phyloP scores from a whole-genome alignment of 2,113 vertebrate genomes.

The Takifugu flavidus region DNA sequence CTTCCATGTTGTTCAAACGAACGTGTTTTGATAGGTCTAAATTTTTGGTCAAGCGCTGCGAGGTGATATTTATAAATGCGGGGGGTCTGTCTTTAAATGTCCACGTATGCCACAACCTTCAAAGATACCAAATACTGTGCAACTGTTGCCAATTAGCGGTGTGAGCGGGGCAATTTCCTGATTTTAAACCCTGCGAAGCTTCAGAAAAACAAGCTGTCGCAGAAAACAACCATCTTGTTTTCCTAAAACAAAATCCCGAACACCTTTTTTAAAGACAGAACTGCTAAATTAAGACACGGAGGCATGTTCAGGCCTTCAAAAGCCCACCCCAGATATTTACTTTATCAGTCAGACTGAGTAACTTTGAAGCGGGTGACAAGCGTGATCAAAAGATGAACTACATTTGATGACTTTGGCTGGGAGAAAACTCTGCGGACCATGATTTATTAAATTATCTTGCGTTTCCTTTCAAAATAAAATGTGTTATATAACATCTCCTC shows the following conservation, averaged over 20 bases:
- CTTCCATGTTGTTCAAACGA: constrained; percentile 60
- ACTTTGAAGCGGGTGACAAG: constrained; percentile 32
- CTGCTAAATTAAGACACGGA: constrained; percentile 42
- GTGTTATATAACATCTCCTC: constrained; percentile 17
- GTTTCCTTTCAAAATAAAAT: constrained; percentile 23
- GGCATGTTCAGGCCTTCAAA: constrained; percentile 33
- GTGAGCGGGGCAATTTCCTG: constrained; percentile 17
- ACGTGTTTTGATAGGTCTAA: constrained; percentile 44
- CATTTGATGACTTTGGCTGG: constrained; percentile 26
- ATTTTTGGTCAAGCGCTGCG: not conserved
- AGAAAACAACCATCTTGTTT: constrained; percentile 27
- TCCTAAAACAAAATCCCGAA: constrained; percentile 32
- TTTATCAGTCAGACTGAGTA: constrained; percentile 35
- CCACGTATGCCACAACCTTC: constrained; percentile 4
- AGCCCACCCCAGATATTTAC: constrained; percentile 26
- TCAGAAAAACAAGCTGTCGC: constrained; percentile 36
- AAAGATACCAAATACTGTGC: constrained; percentile 16
- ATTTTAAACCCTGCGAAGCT: constrained; percentile 26
- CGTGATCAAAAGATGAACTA: constrained; percentile 39
- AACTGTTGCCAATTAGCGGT: constrained; percentile 22
- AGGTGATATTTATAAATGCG: not conserved
- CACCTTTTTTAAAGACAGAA: constrained; percentile 16
- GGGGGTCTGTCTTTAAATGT: constrained; percentile 20
- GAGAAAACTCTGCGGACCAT: constrained; percentile 25
- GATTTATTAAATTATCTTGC: constrained; percentile 48